A percentile compares a stretch with the other conserved stretches of the same genome.
Evolutionary conservation across 2,888 invertebrate species (phyloP).

Genomic region (Carterocephalus palaemon): DNA sequence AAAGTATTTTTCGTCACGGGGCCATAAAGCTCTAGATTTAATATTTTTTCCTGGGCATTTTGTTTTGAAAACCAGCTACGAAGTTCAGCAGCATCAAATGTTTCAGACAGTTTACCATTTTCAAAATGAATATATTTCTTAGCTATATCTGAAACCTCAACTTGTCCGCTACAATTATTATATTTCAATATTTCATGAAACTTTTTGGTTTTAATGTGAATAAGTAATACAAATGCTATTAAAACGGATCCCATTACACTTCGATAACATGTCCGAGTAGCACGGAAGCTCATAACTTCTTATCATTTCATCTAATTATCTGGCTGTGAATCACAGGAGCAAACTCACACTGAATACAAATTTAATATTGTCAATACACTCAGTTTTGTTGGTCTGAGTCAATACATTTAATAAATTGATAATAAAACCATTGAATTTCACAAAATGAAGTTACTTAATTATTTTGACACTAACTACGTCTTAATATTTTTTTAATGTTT

Average conservation of each 20-base stretch:
- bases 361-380: too few relatives aligned
- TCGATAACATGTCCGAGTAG: neutral
- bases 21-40: conserved; percentile 43
- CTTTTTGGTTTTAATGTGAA: conserved; percentile 22
- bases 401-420: too few relatives aligned
- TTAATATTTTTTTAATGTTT: too few relatives aligned
- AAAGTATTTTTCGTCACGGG: conserved; percentile 39
- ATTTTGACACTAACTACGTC: too few relatives aligned
- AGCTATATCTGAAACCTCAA: conserved; percentile 32
- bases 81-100: conserved; percentile 20
- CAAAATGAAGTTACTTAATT: too few relatives aligned
- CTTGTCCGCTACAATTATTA: too few relatives aligned
- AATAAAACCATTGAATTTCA: too few relatives aligned
- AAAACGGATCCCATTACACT: conserved; percentile 12
- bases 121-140: conserved; percentile 35
- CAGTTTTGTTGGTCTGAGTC: too few relatives aligned
- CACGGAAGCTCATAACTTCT: too few relatives aligned
- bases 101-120: conserved; percentile 3
- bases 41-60: conserved; percentile 38
- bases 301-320: too few relatives aligned
- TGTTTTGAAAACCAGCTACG: conserved; percentile 26
- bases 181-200: conserved; percentile 26
- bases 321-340: too few relatives aligned
- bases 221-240: conserved; percentile 26
- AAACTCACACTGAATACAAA: too few relatives aligned